A percentile compares a stretch with the other conserved stretches of the same genome.
These are phyloP conservation scores for Polypedilum pembai DNA, from an alignment of 1,140 invertebrate genomes.

Conservation along the genomic window DNA sequence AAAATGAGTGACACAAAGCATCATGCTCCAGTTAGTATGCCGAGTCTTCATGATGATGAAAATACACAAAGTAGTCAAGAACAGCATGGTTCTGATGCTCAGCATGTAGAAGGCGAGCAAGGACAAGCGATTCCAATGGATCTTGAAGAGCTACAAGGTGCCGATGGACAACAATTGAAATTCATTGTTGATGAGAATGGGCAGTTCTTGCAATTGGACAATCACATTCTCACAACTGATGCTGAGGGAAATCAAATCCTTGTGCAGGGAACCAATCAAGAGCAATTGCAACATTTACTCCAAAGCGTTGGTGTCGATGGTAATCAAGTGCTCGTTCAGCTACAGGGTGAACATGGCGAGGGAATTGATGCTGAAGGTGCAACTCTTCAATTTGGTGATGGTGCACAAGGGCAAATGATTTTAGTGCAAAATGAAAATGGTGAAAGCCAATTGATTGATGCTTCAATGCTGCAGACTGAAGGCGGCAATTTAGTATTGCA, in stretches of 20 bases:
- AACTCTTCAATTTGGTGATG: conserved; percentile 41
- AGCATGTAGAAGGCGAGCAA: conserved; percentile 25
- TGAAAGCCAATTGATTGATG: conserved; percentile 43
- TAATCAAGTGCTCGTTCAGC: neutral
- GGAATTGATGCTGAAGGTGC: conserved; percentile 38
- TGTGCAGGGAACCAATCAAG: conserved; percentile 39
- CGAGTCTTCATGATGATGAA: conserved; percentile 32
- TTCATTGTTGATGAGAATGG: conserved; percentile 43
- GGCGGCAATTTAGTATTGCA: conserved; percentile 41
- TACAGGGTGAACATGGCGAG: conserved; percentile 40
- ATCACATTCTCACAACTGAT: conserved; percentile 41
- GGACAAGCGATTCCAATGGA: conserved; percentile 37
- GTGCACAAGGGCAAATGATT: conserved; percentile 42
- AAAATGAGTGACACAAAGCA: conserved; percentile 24
- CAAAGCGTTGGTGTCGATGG: conserved; percentile 40
- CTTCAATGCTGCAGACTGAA: conserved; percentile 41
- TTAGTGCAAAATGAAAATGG: conserved; percentile 43
- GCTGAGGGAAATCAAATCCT: conserved; percentile 43
- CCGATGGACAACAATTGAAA: conserved; percentile 43
- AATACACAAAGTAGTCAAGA: conserved; percentile 32
- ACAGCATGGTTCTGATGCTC: neutral
- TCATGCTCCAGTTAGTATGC: conserved; percentile 33
- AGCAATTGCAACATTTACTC: conserved; percentile 42
- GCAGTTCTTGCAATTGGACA: conserved; percentile 41
- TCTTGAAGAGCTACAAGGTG: conserved; percentile 40